Percentiles rank a stretch among this genome's conserved stretches.
Evolutionary conservation across 2,113 vertebrate species (phyloP).

Genomic region (Lipotes vexillifer): DNA sequence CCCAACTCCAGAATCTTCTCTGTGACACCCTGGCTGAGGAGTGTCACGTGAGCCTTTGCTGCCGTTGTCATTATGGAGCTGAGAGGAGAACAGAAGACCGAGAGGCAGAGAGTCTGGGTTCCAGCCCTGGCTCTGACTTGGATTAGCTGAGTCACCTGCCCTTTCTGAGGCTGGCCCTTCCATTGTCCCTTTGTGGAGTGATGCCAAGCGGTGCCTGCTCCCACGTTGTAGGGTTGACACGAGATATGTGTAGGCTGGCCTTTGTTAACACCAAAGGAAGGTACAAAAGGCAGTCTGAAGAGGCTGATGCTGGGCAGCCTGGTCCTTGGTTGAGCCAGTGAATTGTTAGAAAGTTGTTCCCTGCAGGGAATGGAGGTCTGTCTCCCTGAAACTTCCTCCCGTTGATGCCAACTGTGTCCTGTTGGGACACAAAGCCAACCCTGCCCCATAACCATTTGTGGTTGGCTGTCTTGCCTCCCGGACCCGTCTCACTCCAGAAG

Average conservation of each 20-base stretch:
- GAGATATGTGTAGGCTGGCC: not conserved
- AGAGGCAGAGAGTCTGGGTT: not conserved
- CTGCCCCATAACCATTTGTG: accelerated
- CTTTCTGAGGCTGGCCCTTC: not conserved
- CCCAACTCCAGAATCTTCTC: not conserved
- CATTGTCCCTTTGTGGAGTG: not conserved
- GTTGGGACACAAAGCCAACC: too few relatives aligned
- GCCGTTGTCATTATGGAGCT: accelerated
- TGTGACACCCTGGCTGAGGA: not conserved
- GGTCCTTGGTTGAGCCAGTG: not conserved
- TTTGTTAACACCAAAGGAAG: not conserved
- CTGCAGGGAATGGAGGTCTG: too few relatives aligned
- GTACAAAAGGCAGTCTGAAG: not conserved
- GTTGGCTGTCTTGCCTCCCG: not conserved
- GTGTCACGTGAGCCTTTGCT: not conserved
- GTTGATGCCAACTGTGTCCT: not conserved
- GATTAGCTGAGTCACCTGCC: not conserved
- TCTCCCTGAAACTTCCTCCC: not conserved
- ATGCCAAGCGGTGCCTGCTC: accelerated
- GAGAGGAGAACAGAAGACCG: not conserved
- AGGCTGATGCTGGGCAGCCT: not conserved
- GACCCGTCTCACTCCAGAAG: accelerated
- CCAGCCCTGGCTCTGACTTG: accelerated
- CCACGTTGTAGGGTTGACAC: too few relatives aligned
- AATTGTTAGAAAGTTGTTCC: not conserved